Evolutionary conservation across 2,797 vertebrate species (phyloP).

Genomic region (Myotis myotis): DNA sequence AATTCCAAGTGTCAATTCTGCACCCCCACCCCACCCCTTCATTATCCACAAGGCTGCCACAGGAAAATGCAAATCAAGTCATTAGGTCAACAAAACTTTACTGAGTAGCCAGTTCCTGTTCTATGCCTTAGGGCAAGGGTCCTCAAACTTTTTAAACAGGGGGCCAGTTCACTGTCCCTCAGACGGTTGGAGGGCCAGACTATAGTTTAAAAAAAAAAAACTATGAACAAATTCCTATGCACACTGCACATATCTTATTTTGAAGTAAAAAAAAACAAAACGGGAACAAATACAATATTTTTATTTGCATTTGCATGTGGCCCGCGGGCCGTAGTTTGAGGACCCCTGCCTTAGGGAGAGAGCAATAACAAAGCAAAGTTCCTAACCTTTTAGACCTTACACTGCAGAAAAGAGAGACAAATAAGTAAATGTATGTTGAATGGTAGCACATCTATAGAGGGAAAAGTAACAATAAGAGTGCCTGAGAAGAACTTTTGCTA

Average conservation of each 20-base stretch:
- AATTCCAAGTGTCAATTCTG: conserved; percentile 23
- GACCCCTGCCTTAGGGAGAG: not conserved
- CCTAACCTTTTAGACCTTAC: not conserved
- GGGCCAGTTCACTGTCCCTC: too few relatives aligned
- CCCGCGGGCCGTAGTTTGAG: too few relatives aligned
- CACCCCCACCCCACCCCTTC: not conserved
- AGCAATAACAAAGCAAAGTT: conserved; percentile 36
- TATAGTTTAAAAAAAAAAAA: too few relatives aligned
- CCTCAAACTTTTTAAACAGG: too few relatives aligned
- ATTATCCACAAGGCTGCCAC: not conserved
- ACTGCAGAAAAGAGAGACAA: not conserved
- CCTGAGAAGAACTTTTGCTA: not conserved
- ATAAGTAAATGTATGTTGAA: not conserved
- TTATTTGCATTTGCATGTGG: too few relatives aligned
- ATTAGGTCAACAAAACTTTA: conserved; percentile 3
- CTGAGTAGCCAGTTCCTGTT: not conserved
- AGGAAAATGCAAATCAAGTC: conserved; percentile 44
- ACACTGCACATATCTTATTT: too few relatives aligned
- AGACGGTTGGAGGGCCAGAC: too few relatives aligned
- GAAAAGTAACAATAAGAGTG: not conserved
- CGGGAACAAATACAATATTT: too few relatives aligned
- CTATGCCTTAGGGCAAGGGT: not conserved
- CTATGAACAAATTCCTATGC: too few relatives aligned
- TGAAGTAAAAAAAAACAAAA: too few relatives aligned
- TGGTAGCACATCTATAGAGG: not conserved